Percentiles rank a stretch among this genome's conserved stretches.
Evolutionary conservation across 2,113 vertebrate species (phyloP).

Genomic region (Pteruthius melanotis): DNA sequence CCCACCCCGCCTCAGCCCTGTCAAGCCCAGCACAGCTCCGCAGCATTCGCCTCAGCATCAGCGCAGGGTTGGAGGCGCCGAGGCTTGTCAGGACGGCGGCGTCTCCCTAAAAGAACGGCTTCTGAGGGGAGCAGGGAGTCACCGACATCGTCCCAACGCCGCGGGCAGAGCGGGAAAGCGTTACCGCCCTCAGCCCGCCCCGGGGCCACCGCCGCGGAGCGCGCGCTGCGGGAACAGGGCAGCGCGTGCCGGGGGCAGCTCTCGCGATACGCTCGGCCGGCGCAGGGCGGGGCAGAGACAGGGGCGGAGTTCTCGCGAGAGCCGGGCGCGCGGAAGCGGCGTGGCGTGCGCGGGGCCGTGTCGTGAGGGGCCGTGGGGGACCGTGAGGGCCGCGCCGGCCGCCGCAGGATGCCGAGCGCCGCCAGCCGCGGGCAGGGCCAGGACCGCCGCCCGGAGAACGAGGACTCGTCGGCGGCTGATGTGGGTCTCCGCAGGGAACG

Average conservation of each 20-base stretch:
- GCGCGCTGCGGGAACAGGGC: background rate
- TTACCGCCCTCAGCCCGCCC: background rate
- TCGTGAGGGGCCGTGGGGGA: background rate
- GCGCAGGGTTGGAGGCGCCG: rapidly evolving
- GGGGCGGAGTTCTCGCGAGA: background rate
- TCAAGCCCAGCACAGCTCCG: background rate
- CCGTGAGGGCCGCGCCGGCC: rapidly evolving
- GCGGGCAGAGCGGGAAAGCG: rapidly evolving
- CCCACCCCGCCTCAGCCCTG: background rate
- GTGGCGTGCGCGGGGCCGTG: rapidly evolving
- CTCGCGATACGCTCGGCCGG: background rate
- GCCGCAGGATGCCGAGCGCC: conserved; percentile 67
- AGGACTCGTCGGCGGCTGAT: conserved; percentile 63
- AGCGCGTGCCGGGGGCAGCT: background rate
- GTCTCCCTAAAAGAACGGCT: rapidly evolving
- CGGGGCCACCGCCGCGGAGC: rapidly evolving
- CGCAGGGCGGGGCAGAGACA: background rate
- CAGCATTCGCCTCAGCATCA: background rate
- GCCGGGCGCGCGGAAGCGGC: background rate
- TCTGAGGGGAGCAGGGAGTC: rapidly evolving
- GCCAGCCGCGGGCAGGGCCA: conserved; percentile 54
- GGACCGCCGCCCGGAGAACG: conserved; percentile 62
- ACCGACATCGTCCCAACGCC: rapidly evolving
- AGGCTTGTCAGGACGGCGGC: rapidly evolving
- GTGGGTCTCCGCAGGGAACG: conserved; percentile 64